A percentile compares a stretch with the other conserved stretches of the same genome.
These are phyloP conservation scores for Pogonocherus hispidulus DNA, from an alignment of 2,888 invertebrate species.

Conservation along the genomic window DNA sequence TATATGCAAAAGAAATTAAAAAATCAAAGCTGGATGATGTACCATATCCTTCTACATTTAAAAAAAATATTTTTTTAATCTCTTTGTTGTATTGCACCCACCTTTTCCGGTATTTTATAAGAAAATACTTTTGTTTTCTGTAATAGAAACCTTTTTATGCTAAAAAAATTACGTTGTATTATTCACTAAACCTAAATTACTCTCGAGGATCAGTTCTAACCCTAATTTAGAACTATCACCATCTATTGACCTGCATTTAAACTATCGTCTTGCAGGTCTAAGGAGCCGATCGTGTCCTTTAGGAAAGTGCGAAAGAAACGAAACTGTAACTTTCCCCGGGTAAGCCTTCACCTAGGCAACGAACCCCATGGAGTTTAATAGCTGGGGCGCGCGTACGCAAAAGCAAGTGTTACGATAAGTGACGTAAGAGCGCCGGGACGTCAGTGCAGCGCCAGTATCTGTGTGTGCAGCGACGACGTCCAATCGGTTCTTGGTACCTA, in stretches of 20 bases:
- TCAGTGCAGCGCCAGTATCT: slow-evolving; percentile 54
- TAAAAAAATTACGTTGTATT: too few relatives aligned
- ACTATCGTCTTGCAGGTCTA: slow-evolving; percentile 9
- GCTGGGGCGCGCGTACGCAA: slow-evolving; percentile 44
- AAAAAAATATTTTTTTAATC: too few relatives aligned
- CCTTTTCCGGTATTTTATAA: too few relatives aligned
- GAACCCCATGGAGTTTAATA: slow-evolving; percentile 35
- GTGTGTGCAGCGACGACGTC: slow-evolving; percentile 43
- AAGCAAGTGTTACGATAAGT: slow-evolving; percentile 42
- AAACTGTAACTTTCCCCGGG: slow-evolving; percentile 32
- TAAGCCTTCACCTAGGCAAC: slow-evolving; percentile 33
- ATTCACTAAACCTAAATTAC: too few relatives aligned
- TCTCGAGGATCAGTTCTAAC: too few relatives aligned
- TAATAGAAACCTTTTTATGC: too few relatives aligned
- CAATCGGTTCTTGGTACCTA: slow-evolving; percentile 37
- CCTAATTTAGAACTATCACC: neutral
- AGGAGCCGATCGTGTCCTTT: slow-evolving; percentile 22
- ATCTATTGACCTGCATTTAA: slow-evolving; percentile 4
- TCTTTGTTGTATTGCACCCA: too few relatives aligned
- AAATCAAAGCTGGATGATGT: too few relatives aligned
- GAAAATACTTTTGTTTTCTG: too few relatives aligned
- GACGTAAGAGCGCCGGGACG: slow-evolving; percentile 62
- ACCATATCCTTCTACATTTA: too few relatives aligned
- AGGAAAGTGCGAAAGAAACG: slow-evolving; percentile 24
- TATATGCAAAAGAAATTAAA: too few relatives aligned